Conservation (phyloP, 2,888 invertebrate species). For the Blastobasis adustella region DNA sequence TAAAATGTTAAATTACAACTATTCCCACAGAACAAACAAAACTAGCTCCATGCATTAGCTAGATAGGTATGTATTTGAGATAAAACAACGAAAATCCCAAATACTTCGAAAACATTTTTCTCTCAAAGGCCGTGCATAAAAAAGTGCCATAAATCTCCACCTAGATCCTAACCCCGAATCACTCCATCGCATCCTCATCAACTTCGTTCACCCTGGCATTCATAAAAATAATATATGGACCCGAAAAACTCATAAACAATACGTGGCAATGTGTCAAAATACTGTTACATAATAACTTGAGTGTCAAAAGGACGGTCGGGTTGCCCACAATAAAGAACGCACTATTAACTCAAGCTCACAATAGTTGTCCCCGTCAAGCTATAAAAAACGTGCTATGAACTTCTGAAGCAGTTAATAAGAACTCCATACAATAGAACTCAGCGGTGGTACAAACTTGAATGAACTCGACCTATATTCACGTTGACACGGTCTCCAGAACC, state of each 20-base stretch:
- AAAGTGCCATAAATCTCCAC: constrained; percentile 52
- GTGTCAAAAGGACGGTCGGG: constrained; percentile 31
- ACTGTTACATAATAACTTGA: constrained; percentile 55
- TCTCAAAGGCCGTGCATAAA: constrained; percentile 18
- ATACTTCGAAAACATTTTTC: too few species aligned
- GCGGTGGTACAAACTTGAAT: constrained; percentile 46
- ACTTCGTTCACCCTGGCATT: constrained; percentile 22
- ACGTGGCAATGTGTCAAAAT: constrained; percentile 68
- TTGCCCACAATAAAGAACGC: constrained; percentile 42
- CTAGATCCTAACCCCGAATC: constrained; percentile 47
- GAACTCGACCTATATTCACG: constrained; percentile 50
- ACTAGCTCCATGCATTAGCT: too few species aligned
- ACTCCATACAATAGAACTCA: constrained; percentile 40
- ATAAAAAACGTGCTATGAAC: constrained; percentile 66
- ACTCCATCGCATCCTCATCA: constrained; percentile 54
- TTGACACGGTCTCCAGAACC: constrained; percentile 41
- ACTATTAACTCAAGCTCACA: constrained; percentile 39
- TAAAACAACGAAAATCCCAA: too few species aligned
- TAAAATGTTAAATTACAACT: too few species aligned
- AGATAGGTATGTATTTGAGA: too few species aligned
- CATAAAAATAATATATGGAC: constrained; percentile 57
- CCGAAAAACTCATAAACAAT: constrained; percentile 55
- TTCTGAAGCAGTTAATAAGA: constrained; percentile 71
- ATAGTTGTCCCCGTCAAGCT: constrained; percentile 43
- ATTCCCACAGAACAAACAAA: too few species aligned